phyloP scores from a whole-genome alignment of 2,888 invertebrate species.

The Abrostola tripartita region DNA sequence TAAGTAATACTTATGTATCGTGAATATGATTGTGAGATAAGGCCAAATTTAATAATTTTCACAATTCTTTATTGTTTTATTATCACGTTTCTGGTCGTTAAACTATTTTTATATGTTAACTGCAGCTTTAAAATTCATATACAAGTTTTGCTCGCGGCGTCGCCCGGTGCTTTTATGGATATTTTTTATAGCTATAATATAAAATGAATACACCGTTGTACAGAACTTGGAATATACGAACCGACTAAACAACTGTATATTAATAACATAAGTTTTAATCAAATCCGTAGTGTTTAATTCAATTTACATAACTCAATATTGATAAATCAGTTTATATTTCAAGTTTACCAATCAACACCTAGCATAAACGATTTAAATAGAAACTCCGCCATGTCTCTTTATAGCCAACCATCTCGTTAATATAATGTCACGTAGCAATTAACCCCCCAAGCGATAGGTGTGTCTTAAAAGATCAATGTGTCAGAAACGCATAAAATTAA shows the following conservation, averaged over 20 bases:
- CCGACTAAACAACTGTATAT: too few species aligned
- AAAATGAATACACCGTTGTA: neutral
- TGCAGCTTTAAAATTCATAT: neutral
- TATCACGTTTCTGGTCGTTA: conserved; percentile 9
- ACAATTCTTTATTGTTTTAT: conserved; percentile 24
- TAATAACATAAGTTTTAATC: too few species aligned
- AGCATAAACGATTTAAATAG: conserved; percentile 21
- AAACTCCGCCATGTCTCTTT: conserved; percentile 28
- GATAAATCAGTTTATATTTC: conserved; percentile 4
- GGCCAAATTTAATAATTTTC: conserved; percentile 11
- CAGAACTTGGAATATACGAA: too few species aligned
- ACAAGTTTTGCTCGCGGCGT: neutral
- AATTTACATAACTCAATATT: neutral
- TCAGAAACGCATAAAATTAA: conserved; percentile 58
- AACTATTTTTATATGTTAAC: conserved; percentile 2
- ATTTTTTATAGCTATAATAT: neutral
- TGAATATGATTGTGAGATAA: conserved; percentile 22
- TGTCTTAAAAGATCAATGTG: conserved; percentile 62
- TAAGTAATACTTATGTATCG: conserved; percentile 46
- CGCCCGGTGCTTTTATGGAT: neutral
- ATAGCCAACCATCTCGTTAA: neutral
- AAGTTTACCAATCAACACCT: conserved; percentile 27
- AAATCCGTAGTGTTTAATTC: too few species aligned
- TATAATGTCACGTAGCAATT: conserved; percentile 50
- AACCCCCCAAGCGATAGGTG: conserved; percentile 44